These are phyloP conservation scores for Malurus alboscapulatus DNA, from an alignment of 2,113 vertebrate species.

Conservation along the genomic window DNA sequence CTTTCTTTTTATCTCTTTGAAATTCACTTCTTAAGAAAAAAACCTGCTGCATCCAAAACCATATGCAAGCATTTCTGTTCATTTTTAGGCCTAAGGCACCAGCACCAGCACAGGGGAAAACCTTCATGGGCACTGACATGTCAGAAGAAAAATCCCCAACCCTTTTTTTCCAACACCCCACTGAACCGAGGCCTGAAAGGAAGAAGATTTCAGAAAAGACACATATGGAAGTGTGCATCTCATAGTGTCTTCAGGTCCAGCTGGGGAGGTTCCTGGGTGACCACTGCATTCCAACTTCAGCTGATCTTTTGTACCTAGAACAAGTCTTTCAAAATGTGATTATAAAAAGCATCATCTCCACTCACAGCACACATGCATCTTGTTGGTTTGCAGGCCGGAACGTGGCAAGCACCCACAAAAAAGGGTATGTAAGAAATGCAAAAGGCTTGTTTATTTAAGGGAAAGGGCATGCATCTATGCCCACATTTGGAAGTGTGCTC, in stretches of 20 bases:
- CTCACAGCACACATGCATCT: accelerated
- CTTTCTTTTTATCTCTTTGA: background rate
- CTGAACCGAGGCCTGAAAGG: accelerated
- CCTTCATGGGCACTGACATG: background rate
- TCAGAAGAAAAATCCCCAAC: background rate
- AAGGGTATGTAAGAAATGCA: background rate
- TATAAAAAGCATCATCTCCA: background rate
- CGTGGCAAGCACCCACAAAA: background rate
- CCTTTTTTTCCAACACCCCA: background rate
- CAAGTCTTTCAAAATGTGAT: background rate
- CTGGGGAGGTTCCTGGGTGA: background rate
- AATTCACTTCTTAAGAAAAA: conserved; percentile 11
- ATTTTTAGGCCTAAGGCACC: conserved; percentile 40
- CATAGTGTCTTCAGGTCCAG: background rate
- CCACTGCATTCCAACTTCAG: background rate
- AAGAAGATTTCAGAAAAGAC: background rate
- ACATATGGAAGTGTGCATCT: background rate
- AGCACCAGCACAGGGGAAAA: background rate
- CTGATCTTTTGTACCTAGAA: background rate
- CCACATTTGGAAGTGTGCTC: background rate
- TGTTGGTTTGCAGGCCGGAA: background rate
- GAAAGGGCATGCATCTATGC: background rate
- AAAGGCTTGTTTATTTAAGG: background rate
- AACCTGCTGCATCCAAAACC: background rate
- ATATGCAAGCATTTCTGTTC: background rate